phyloP scores from a whole-genome alignment of 37 sponge, comb jelly and placozoan genomes.

The Lycopodina hypogea region DNA sequence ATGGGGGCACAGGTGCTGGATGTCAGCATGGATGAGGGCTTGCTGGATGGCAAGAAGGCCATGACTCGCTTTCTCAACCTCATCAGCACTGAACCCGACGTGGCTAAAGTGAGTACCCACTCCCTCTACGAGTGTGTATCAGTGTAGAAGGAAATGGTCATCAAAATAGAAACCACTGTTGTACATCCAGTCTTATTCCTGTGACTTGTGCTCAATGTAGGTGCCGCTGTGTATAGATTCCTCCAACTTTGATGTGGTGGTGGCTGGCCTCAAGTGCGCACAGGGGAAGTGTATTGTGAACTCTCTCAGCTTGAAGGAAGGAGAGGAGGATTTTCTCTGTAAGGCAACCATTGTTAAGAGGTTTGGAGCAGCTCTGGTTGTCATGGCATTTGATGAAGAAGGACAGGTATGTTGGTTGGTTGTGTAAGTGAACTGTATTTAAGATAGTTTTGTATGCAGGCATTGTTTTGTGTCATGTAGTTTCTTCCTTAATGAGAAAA shows the following conservation, averaged over 20 bases:
- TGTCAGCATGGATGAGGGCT: conserved; percentile 98
- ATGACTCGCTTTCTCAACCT: conserved; percentile 89
- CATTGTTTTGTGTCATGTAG: too few species aligned
- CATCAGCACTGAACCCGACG: conserved; percentile 92
- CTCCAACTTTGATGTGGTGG: conserved; percentile 91
- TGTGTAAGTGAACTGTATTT: not conserved
- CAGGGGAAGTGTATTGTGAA: conserved; percentile 99
- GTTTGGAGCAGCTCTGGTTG: conserved; percentile 95
- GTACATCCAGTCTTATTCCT: not conserved
- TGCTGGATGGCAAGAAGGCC: conserved; percentile 88
- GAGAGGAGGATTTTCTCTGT: conserved; percentile 89
- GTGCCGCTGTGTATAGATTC: conserved; percentile 97
- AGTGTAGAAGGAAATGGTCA: conserved; percentile 11
- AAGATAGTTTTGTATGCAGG: not conserved
- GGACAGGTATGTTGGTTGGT: conserved; percentile 89
- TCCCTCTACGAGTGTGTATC: conserved; percentile 11
- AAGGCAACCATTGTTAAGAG: conserved; percentile 78
- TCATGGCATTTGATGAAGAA: conserved; percentile 98
- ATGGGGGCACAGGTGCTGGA: conserved; percentile 96
- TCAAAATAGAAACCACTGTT: too few species aligned
- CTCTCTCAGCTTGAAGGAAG: conserved; percentile 97
- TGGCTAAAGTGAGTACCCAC: conserved; percentile 61
- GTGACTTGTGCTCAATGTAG: conserved; percentile 31
- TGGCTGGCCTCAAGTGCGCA: conserved; percentile 90
- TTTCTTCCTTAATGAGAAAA: too few species aligned